Evolutionary conservation across 1,140 invertebrate species (phyloP).

Genomic region (Caerostris darwini): DNA sequence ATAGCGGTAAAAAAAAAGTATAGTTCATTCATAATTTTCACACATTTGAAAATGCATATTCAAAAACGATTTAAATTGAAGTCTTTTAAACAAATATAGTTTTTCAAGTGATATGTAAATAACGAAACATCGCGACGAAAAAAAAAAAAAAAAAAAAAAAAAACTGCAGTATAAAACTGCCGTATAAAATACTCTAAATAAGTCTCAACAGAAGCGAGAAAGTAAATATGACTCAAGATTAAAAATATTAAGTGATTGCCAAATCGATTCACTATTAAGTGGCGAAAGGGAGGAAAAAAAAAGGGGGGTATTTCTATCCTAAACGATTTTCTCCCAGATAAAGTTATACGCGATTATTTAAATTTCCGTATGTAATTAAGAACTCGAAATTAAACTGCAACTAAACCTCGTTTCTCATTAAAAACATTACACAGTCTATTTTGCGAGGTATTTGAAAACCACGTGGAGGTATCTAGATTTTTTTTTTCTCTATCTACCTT

Average conservation of each 20-base stretch:
- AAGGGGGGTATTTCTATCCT: background rate
- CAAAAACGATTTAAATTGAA: slow-evolving; percentile 32
- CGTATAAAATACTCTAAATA: too few species aligned
- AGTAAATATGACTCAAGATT: slow-evolving; percentile 61
- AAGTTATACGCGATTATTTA: slow-evolving; percentile 62
- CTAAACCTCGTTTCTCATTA: slow-evolving; percentile 65
- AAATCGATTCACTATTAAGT: slow-evolving; percentile 24
- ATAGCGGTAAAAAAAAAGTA: background rate
- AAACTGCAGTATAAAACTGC: background rate
- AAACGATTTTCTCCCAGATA: slow-evolving; percentile 42
- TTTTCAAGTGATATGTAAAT: slow-evolving; percentile 66
- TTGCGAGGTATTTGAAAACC: slow-evolving; percentile 53
- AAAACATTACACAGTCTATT: slow-evolving; percentile 57
- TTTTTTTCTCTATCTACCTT: background rate
- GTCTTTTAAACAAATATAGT: background rate
- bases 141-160: slow-evolving; percentile 28
- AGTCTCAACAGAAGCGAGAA: too few species aligned
- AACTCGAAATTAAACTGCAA: slow-evolving; percentile 67
- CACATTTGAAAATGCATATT: background rate
- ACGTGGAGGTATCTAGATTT: slow-evolving; percentile 23
- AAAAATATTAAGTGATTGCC: slow-evolving; percentile 64
- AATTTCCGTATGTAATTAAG: slow-evolving; percentile 72
- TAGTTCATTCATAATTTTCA: background rate
- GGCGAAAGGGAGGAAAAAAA: slow-evolving; percentile 6
- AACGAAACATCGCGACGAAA: slow-evolving; percentile 32